Evolutionary conservation across 2,113 vertebrate species (phyloP).

Genomic region (Sebastes fasciatus): DNA sequence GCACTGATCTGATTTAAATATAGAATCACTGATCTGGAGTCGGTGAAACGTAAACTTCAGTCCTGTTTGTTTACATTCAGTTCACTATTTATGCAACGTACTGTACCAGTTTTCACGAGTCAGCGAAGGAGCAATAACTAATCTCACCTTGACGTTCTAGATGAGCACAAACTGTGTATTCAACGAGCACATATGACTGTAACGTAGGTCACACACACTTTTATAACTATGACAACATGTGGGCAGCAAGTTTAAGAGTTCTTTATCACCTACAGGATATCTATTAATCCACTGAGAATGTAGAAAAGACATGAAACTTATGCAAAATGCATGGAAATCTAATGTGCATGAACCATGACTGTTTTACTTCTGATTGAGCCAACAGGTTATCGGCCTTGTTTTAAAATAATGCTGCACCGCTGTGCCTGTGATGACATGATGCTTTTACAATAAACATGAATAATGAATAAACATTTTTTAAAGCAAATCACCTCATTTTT

Average conservation of each 20-base stretch:
- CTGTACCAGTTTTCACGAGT: slow-evolving; percentile 46
- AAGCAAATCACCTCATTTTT: slow-evolving; percentile 6
- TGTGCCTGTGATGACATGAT: slow-evolving; percentile 67
- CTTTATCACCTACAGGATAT: slow-evolving; percentile 5
- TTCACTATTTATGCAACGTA: slow-evolving; percentile 64
- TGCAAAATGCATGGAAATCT: slow-evolving; percentile 62
- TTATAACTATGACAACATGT: slow-evolving; percentile 28
- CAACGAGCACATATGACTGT: slow-evolving; percentile 44
- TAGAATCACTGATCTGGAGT: slow-evolving; percentile 24
- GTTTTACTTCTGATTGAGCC: slow-evolving; percentile 35
- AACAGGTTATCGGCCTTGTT: slow-evolving; percentile 25
- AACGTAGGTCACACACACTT: slow-evolving; percentile 12
- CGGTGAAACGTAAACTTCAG: slow-evolving; percentile 35
- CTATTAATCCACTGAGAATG: slow-evolving; percentile 51
- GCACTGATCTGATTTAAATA: background rate
- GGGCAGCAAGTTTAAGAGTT: slow-evolving; percentile 25
- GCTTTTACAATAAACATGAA: slow-evolving; percentile 68
- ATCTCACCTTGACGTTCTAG: slow-evolving; percentile 50
- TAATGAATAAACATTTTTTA: slow-evolving; percentile 26
- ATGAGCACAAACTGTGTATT: slow-evolving; percentile 62
- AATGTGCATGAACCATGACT: slow-evolving; percentile 64
- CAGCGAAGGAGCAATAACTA: slow-evolving; percentile 69
- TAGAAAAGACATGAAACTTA: slow-evolving; percentile 52
- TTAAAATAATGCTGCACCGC: slow-evolving; percentile 56
- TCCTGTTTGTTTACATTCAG: slow-evolving; percentile 62